phyloP scores from a whole-genome alignment of 64 coral and sea anemone species.

The Porites lutea region DNA sequence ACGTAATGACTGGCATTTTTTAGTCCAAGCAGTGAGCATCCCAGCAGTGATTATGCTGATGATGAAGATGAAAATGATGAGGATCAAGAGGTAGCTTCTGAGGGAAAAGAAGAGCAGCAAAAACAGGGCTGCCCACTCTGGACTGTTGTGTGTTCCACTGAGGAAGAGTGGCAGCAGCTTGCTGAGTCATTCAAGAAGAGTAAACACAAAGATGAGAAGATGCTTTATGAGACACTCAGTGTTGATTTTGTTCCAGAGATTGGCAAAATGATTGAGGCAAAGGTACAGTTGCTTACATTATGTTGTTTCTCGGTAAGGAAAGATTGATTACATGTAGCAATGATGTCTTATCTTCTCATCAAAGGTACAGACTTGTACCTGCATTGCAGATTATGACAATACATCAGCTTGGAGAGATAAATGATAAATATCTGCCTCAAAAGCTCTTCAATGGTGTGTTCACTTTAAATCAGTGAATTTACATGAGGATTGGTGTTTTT shows the following conservation, averaged over 20 bases:
- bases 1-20: no score
- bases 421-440: no score
- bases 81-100: slow-evolving; percentile 56
- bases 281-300: slow-evolving; percentile 47
- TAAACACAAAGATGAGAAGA: slow-evolving; percentile 88
- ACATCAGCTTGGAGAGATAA: no score
- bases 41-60: slow-evolving; percentile 66
- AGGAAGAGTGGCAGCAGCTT: slow-evolving; percentile 87
- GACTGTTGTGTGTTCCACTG: slow-evolving; percentile 85
- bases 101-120: slow-evolving; percentile 44
- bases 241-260: slow-evolving; percentile 97
- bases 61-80: slow-evolving; percentile 75
- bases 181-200: slow-evolving; percentile 93
- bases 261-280: slow-evolving; percentile 91
- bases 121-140: slow-evolving; percentile 54
- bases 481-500: no score
- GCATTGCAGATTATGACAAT: no score
- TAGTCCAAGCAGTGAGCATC: slow-evolving; percentile 76
- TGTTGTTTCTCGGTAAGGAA: no score
- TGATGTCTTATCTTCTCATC: no score
- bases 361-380: no score
- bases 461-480: no score
- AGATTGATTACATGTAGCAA: neutral
- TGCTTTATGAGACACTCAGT: slow-evolving; percentile 90
- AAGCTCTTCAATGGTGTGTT: no score